Base-by-base conservation (phyloP, 2,113 vertebrate genomes). In the Channa argus region DNA sequence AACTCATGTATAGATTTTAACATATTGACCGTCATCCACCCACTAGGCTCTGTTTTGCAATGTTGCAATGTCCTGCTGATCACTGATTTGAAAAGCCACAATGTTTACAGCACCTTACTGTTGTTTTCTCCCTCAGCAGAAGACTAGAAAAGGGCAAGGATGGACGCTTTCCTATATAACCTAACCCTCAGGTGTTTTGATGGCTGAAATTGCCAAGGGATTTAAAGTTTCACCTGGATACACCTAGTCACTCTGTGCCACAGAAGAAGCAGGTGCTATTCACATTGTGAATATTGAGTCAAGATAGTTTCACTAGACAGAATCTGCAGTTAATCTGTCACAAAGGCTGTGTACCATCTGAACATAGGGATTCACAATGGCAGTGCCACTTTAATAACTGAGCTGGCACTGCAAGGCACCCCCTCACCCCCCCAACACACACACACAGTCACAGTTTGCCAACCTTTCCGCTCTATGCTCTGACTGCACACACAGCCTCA, bases 151-250 rank as follows among this genome's bases (percentile, higher is more conserved):
- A 85, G 13, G 8, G 6, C 41, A 47, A 14, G 13, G 50, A 45
- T 66, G 50, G n/a, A 45, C 2, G 55, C 54, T 77, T 68, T 67
- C 45, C 75, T 82, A 59, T 39, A 39, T 8, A 24, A 51, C 11
- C 49, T 73, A 58, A 80, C 73, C 60, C 51, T 38, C 34, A 74
- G 24, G 24, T 8, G 56, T 50, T 74, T 60, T 53, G 14, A 72
- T 54, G 55, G 55, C 44, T 75, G 62, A 73, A 77, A 82, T 67
- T 73, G 61, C 14, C 1, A 1, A 50, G 41, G 55, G 50, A 80
- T 69, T 63, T 72, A 56, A 61, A 44, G 51, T 73, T 72, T 85
- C 77, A 72, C 53, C 52, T 76, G 75, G 60, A 66, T 85, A 78
- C 82, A 41, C 37, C 46, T 14, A 44, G 44, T 71, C 63, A 59